A percentile compares a stretch with the other conserved stretches of the same genome.
Evolutionary conservation across 2,888 invertebrate species (phyloP).

Genomic region (Caradrina kadenii): DNA sequence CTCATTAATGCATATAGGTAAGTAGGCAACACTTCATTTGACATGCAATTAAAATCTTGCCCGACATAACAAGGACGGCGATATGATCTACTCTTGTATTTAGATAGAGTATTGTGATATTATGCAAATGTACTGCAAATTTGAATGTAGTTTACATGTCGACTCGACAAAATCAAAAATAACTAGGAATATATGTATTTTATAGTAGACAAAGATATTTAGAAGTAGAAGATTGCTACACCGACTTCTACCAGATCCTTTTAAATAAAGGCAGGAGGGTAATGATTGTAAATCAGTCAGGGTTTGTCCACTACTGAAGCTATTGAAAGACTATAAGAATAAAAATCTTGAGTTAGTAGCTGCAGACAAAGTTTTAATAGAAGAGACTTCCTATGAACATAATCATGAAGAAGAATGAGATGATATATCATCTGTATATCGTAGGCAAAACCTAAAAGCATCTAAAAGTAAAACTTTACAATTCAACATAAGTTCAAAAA

Average conservation of each 20-base stretch:
- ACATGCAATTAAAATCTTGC: conserved; percentile 61
- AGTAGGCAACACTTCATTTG: conserved; percentile 59
- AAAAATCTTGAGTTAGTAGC: neutral
- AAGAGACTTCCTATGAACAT: too few species aligned
- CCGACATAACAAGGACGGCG: conserved; percentile 60
- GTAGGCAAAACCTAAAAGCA: neutral
- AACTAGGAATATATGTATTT: neutral
- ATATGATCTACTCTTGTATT: conserved; percentile 43
- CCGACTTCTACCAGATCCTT: too few species aligned
- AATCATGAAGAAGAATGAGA: too few species aligned
- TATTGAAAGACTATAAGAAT: too few species aligned
- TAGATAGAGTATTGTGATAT: conserved; percentile 21
- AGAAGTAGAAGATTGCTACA: too few species aligned
- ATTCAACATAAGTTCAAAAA: neutral
- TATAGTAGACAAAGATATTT: neutral
- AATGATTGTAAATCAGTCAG: neutral
- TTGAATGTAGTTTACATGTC: neutral
- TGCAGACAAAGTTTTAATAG: neutral
- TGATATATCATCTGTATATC: neutral
- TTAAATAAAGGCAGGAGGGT: too few species aligned
- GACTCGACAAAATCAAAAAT: neutral
- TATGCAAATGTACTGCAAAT: conserved; percentile 37
- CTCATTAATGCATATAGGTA: conserved; percentile 56
- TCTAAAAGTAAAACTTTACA: neutral
- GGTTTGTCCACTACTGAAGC: neutral